Base-by-base conservation (phyloP, 2,888 invertebrate species). In the Macrophya alboannulata region DNA sequence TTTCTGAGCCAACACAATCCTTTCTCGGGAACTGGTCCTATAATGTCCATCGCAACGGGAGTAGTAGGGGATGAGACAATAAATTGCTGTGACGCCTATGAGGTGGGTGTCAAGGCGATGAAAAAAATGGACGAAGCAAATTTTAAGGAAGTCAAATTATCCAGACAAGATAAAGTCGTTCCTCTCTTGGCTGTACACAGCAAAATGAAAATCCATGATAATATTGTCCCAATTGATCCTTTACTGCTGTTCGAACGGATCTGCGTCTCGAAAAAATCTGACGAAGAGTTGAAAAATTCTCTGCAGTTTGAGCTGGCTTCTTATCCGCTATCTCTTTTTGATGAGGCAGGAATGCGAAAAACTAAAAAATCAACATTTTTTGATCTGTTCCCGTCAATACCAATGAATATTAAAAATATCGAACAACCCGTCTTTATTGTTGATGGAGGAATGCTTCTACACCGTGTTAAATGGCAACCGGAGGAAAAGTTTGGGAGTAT, bases 11-110 rank as follows among this genome's bases (percentile, higher is more conserved):
- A 86, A 86, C 87, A 88, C 65, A 65, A 15, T 59, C 86, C 86
- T 68, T 88, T 88, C 81, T 84, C 86, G 37, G 86, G 86, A 84
- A 84, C 43, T 43, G 43, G 43, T 43, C 82, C 72, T n/a, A 79
- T 88, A 15, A 87, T 86, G 76, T 87, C 86, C 43, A 88, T 87
- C 48, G 88, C 85, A 15, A 88, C 87, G 59, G 87, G 86, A 86
- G 83, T 87, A 59, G 82, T 81, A 86, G 87, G 86, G 25, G 71
- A 85, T 59, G 72, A 87, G 79, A 82, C 81, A n/a, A 85, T 85
- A 17, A 87, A 88, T 86, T 86, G 86, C 76, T 86, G 87, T 48
- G 77, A 65, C 59, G 86, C 88, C 84, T 85, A 87, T 84, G 84
- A 85, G 79, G 45, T 85, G 51, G 87, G 85, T 83, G 65, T 31